A percentile compares a stretch with the other conserved stretches of the same genome.
phyloP scores from a whole-genome alignment of 2,113 vertebrate genomes.

The Cynoglossus semilaevis region DNA sequence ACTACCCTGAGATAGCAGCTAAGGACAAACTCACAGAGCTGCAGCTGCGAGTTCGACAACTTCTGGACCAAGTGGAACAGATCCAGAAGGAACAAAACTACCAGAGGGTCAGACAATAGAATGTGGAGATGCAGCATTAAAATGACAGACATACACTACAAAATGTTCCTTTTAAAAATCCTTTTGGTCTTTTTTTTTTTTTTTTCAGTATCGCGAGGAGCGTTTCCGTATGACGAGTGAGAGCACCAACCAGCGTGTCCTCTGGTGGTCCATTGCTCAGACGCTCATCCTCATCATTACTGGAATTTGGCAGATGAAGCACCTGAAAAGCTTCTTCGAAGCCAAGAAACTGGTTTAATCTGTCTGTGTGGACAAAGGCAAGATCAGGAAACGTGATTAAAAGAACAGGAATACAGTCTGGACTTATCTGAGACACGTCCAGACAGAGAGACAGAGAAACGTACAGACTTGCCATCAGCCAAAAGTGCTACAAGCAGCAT shows the following conservation, averaged over 20 bases:
- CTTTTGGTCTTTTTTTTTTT: not conserved
- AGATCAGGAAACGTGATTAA: not conserved
- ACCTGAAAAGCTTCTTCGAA: conserved; percentile 96
- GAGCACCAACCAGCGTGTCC: conserved; percentile 94
- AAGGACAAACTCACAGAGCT: conserved; percentile 93
- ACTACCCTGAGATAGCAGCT: conserved; percentile 94
- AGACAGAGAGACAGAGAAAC: conserved; percentile 2
- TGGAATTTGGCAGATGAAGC: conserved; percentile 95
- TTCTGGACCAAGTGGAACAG: conserved; percentile 93
- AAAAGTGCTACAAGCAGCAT: not conserved
- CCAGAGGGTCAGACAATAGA: conserved; percentile 82
- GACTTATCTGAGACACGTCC: not conserved
- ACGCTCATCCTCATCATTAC: conserved; percentile 92
- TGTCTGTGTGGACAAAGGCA: not conserved
- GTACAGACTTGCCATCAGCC: conserved; percentile 13
- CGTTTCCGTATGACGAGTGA: conserved; percentile 93
- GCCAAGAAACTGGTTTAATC: conserved; percentile 91
- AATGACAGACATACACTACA: no score
- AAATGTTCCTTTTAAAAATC: not conserved
- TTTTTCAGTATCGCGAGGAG: conserved; percentile 87
- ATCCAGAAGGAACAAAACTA: conserved; percentile 98
- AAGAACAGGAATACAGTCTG: conserved; percentile 5
- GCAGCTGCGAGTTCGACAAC: conserved; percentile 88
- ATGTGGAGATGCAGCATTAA: not conserved
- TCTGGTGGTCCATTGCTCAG: conserved; percentile 97